Percentiles rank a stretch among this genome's conserved stretches.
phyloP scores from a whole-genome alignment of 2,797 vertebrate genomes.

The Lutjanus argentimaculatus region DNA sequence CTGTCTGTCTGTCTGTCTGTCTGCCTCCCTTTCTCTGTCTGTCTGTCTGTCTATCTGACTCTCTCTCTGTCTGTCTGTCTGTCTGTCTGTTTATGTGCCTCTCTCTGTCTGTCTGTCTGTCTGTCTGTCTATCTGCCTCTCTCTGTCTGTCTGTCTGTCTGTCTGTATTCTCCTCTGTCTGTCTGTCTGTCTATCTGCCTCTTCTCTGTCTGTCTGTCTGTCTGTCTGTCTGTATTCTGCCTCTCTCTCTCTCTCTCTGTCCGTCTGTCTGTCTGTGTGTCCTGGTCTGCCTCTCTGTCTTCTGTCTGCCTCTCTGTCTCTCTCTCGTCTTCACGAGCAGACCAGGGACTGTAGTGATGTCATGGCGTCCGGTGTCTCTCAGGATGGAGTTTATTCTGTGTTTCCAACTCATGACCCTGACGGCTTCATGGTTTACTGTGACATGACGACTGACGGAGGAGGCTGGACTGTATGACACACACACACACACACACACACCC shows the following conservation, averaged over 20 bases:
- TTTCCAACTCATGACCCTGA: slow-evolving; percentile 91
- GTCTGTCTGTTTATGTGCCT: too few species aligned
- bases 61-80: too few species aligned
- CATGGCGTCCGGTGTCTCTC: slow-evolving; percentile 85
- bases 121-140: too few species aligned
- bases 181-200: background rate
- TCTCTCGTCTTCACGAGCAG: slow-evolving; percentile 83
- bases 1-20: background rate
- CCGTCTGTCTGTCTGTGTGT: too few species aligned
- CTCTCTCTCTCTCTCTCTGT: too few species aligned
- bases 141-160: background rate
- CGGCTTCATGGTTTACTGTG: slow-evolving; percentile 96
- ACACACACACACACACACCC: slow-evolving; percentile 16
- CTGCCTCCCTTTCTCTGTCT: too few species aligned
- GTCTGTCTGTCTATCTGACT: background rate
- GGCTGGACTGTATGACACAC: slow-evolving; percentile 92
- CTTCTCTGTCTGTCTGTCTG: background rate
- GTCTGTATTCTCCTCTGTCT: background rate
- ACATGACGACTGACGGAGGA: slow-evolving; percentile 94
- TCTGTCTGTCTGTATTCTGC: too few species aligned
- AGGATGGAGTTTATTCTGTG: slow-evolving; percentile 93
- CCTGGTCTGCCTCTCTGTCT: too few species aligned
- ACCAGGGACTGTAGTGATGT: slow-evolving; percentile 94
- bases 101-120: background rate
- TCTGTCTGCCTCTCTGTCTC: background rate